phyloP scores from a whole-genome alignment of 2,888 invertebrate genomes.

The Cistogaster globosa region DNA sequence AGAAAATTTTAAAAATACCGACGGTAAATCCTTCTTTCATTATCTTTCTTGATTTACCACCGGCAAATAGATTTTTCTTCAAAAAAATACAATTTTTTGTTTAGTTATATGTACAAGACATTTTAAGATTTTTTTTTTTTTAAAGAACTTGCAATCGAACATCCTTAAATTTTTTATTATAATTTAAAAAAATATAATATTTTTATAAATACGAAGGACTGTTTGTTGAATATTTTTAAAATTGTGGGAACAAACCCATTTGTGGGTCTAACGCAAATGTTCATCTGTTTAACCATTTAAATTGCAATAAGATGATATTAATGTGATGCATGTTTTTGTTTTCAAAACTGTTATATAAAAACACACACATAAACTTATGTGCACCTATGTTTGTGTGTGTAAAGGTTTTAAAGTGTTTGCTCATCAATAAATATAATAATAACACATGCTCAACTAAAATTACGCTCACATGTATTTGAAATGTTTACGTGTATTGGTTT shows the following conservation, averaged over 20 bases:
- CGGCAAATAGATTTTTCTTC: constrained; percentile 2
- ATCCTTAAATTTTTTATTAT: background rate
- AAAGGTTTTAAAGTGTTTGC: constrained; percentile 28
- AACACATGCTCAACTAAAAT: constrained; percentile 12
- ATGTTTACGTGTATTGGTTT: constrained; percentile 17
- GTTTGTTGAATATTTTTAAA: background rate
- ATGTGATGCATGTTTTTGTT: constrained; percentile 6
- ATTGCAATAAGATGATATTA: constrained; percentile 49
- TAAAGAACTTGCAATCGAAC: background rate
- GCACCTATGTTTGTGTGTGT: constrained; percentile 8
- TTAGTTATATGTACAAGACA: no score
- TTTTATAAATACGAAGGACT: background rate
- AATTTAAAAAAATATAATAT: background rate
- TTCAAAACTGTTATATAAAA: background rate
- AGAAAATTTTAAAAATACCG: constrained; percentile 60
- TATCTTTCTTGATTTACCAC: background rate
- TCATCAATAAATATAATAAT: constrained; percentile 46
- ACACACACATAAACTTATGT: background rate
- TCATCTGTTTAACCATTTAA: constrained; percentile 41
- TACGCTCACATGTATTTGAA: constrained; percentile 22
- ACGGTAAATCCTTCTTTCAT: constrained; percentile 43
- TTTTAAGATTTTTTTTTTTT: background rate
- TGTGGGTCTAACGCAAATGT: constrained; percentile 52
- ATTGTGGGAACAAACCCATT: constrained; percentile 40
- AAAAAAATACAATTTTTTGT: background rate